Conservation (phyloP, 2,113 vertebrate genomes). For the Megaceryle torquata region DNA sequence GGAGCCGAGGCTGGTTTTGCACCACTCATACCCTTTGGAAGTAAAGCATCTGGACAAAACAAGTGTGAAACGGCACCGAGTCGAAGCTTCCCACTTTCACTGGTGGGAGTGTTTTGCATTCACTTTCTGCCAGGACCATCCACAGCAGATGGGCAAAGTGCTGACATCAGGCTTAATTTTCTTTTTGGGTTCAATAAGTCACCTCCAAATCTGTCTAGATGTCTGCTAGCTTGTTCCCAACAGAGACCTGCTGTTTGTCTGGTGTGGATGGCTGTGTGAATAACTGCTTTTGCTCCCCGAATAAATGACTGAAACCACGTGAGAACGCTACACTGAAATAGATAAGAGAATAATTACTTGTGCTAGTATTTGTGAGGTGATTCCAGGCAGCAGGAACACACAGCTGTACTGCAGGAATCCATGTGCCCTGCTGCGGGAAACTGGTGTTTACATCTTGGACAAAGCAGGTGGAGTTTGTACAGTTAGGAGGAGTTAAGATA, state of each 20-base stretch:
- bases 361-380: background rate
- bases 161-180: background rate
- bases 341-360: background rate
- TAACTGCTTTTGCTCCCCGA: background rate
- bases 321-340: background rate
- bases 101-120: background rate
- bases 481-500: background rate
- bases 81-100: background rate
- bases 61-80: background rate
- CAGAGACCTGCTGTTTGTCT: accelerated
- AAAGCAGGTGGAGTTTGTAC: background rate
- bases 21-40: background rate
- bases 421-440: background rate
- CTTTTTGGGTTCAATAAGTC: background rate
- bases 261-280: background rate
- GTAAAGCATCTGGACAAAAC: background rate
- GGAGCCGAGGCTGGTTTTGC: background rate
- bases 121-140: background rate
- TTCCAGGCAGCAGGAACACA: background rate
- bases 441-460: background rate
- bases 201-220: background rate
- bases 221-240: background rate
- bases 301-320: no score
- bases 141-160: background rate
- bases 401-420: background rate